These are phyloP conservation scores for Anodontia alba DNA, from an alignment of 2,888 invertebrate species.

Conservation along the genomic window DNA sequence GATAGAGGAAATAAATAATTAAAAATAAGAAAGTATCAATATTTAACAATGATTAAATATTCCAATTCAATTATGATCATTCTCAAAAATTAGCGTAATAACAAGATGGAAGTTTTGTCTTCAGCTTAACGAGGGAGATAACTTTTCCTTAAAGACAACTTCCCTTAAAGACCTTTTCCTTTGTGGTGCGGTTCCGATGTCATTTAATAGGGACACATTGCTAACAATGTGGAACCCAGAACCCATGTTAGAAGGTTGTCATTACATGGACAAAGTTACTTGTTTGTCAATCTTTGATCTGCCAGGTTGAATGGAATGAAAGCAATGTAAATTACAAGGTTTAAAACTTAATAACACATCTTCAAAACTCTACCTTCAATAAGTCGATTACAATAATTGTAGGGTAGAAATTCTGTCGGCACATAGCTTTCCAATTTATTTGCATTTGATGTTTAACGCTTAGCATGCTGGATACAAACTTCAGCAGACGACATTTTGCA, in stretches of 20 bases:
- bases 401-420: background rate
- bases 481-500: no score
- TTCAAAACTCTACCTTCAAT: background rate
- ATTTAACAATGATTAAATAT: no score
- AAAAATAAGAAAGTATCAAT: no score
- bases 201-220: background rate
- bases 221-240: background rate
- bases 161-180: no score
- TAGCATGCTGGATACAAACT: no score
- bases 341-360: conserved; percentile 3
- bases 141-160: no score
- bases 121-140: no score
- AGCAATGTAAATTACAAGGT: background rate
- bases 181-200: no score
- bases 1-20: no score
- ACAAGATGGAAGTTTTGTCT: no score
- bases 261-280: background rate
- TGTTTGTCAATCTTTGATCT: conserved; percentile 20
- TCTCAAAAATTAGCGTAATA: no score
- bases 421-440: conserved; percentile 6
- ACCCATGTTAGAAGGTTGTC: background rate
- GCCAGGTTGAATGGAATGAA: background rate
- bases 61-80: no score
- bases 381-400: background rate
- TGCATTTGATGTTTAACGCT: background rate